phyloP scores from a whole-genome alignment of 2,888 invertebrate species.

The Apodemia duryi region DNA sequence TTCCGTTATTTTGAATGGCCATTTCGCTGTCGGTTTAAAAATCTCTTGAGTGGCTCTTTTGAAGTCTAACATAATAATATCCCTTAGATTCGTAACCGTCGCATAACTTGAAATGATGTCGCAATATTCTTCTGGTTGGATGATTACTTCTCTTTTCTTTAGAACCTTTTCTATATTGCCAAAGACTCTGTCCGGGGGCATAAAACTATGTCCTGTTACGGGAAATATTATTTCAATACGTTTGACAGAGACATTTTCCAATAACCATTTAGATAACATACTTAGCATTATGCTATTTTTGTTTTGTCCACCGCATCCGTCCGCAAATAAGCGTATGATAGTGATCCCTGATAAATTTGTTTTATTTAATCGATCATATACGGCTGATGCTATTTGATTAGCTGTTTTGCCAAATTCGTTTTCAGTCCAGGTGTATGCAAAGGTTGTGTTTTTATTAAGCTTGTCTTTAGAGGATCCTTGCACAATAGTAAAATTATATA shows the following conservation, averaged over 20 bases:
- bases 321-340: constrained; percentile 30
- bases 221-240: constrained; percentile 28
- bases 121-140: constrained; percentile 31
- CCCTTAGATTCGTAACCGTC: no score
- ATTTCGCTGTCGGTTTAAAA: constrained; percentile 30
- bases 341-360: constrained; percentile 29
- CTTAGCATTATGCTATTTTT: constrained; percentile 35
- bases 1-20: constrained; percentile 30
- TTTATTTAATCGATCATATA: constrained; percentile 35
- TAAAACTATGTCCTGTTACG: constrained; percentile 29
- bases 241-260: constrained; percentile 26
- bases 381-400: constrained; percentile 21
- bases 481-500: no score
- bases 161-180: constrained; percentile 27
- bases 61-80: no score
- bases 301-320: constrained; percentile 30
- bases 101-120: constrained; percentile 30
- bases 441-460: background rate
- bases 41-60: constrained; percentile 23
- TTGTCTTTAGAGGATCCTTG: background rate
- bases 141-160: constrained; percentile 33
- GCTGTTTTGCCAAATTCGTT: no score
- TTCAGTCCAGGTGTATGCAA: constrained; percentile 3
- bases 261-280: constrained; percentile 32
- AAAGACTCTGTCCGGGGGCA: constrained; percentile 28